Conservation (phyloP, 2,113 vertebrate species). For the Solea solea region DNA sequence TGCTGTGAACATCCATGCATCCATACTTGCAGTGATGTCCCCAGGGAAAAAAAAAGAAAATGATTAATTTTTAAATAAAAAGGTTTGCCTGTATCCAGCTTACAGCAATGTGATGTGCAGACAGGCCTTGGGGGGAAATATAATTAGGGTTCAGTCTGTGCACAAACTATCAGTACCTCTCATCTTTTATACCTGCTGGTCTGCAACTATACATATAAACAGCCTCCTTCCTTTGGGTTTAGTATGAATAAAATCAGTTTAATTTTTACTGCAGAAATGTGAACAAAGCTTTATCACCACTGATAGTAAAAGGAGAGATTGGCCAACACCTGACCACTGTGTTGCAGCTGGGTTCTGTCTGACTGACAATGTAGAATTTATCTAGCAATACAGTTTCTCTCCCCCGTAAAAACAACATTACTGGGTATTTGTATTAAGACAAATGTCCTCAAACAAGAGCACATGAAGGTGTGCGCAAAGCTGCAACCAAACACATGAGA, state of each 20-base stretch:
- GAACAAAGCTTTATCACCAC: not conserved
- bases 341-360: not conserved
- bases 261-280: not conserved
- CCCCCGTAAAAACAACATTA: not conserved
- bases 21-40: not conserved
- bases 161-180: not conserved
- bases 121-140: not conserved
- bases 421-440: not conserved
- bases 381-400: no score
- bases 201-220: not conserved
- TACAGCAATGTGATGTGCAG: no score
- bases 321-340: no score
- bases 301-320: not conserved
- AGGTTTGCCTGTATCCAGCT: no score
- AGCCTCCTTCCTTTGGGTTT: not conserved
- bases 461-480: no score
- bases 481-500: no score
- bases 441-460: no score
- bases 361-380: not conserved
- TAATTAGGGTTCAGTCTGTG: conserved; percentile 3
- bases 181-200: not conserved
- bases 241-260: not conserved
- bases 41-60: not conserved
- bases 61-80: conserved; percentile 4
- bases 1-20: no score